Conservation (phyloP, 2,888 invertebrate genomes). For the Callinectes sapidus region DNA sequence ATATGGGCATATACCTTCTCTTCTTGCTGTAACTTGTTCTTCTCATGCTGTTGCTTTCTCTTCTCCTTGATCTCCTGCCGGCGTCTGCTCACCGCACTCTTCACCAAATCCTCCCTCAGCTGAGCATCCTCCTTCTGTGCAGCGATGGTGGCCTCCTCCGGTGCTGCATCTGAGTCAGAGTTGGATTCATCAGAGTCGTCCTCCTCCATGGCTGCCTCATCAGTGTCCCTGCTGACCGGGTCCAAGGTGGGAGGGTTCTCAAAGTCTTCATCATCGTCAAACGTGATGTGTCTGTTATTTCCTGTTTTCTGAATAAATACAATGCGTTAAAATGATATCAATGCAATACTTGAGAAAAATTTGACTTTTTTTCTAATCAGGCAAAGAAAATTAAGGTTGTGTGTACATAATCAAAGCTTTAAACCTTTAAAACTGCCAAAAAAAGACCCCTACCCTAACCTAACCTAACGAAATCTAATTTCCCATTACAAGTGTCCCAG, state of each 20-base stretch:
- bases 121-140: neutral
- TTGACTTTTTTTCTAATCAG: too few relatives aligned
- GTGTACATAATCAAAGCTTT: too few relatives aligned
- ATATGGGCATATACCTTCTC: slow-evolving; percentile 51
- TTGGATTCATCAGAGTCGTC: neutral
- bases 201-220: neutral
- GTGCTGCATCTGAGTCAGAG: slow-evolving; percentile 26
- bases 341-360: neutral
- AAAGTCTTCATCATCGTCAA: slow-evolving; percentile 49
- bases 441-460: too few relatives aligned
- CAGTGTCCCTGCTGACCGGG: neutral
- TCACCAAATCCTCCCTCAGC: neutral
- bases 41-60: slow-evolving; percentile 42
- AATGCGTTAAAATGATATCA: neutral
- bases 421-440: too few relatives aligned
- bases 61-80: slow-evolving; percentile 37
- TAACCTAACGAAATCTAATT: too few relatives aligned
- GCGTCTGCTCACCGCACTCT: slow-evolving; percentile 4
- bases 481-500: too few relatives aligned
- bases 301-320: slow-evolving; percentile 33
- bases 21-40: slow-evolving; percentile 44
- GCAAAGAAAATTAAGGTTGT: too few relatives aligned
- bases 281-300: slow-evolving; percentile 3
- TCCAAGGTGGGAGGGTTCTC: neutral
- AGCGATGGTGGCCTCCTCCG: slow-evolving; percentile 39